Percentiles rank a stretch among this genome's conserved stretches.
Evolutionary conservation across 2,797 vertebrate genomes (phyloP).

Genomic region (Micrastur ruficollis): DNA sequence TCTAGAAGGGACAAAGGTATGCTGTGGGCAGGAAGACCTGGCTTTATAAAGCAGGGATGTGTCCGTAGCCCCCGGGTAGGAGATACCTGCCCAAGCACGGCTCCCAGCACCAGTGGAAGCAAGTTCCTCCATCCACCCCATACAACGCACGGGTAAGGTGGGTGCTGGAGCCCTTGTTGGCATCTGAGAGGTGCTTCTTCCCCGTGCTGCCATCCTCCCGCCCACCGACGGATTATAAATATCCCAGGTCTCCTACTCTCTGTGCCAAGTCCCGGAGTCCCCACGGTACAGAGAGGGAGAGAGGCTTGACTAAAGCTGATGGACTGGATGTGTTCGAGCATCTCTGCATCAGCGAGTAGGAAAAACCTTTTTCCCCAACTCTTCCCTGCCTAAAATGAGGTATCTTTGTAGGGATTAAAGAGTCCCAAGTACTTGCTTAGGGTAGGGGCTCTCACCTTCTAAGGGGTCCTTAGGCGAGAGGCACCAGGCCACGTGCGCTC

Average conservation of each 20-base stretch:
- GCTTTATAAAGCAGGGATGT: not conserved
- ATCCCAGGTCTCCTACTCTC: too few species aligned
- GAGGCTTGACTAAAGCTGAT: fast-evolving
- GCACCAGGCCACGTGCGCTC: not conserved
- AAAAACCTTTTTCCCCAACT: not conserved
- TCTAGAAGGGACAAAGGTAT: not conserved
- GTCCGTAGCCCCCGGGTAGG: fast-evolving
- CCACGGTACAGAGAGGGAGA: fast-evolving
- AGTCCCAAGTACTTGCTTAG: not conserved
- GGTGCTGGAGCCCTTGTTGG: not conserved
- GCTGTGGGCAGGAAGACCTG: not conserved
- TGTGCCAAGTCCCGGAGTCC: not conserved
- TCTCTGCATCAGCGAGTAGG: fast-evolving
- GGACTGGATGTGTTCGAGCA: not conserved
- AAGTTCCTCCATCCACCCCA: fast-evolving
- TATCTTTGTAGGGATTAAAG: not conserved
- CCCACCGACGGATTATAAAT: fast-evolving
- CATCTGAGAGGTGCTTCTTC: not conserved
- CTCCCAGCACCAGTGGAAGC: fast-evolving
- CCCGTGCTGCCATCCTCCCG: not conserved
- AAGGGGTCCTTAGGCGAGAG: not conserved
- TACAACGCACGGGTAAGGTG: fast-evolving
- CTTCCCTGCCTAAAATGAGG: not conserved
- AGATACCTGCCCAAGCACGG: not conserved
- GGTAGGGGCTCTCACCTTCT: not conserved